These are phyloP conservation scores for Lamprologus sp. DNA, from an alignment of 2,113 vertebrate species.

Conservation along the genomic window DNA sequence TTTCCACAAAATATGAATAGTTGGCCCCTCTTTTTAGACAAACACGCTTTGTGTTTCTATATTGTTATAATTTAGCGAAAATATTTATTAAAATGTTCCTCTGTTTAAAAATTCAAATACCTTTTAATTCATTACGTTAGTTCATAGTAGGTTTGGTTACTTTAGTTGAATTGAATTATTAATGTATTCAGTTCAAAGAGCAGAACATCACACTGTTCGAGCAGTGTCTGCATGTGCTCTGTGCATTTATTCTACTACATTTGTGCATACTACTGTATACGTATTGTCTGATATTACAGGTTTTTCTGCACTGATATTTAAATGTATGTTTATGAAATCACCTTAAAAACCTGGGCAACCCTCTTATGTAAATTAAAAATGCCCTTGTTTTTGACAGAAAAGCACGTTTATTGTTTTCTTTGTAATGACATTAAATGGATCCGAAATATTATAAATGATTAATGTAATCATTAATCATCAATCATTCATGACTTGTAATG, in stretches of 20 bases:
- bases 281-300: background rate
- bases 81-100: background rate
- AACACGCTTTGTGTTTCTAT: background rate
- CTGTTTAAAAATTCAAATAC: background rate
- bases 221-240: background rate
- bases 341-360: background rate
- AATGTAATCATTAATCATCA: background rate
- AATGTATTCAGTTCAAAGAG: background rate
- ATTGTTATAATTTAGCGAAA: background rate
- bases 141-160: background rate
- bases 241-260: background rate
- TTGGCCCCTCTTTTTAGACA: background rate
- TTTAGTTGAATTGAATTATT: background rate
- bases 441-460: background rate
- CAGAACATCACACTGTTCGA: background rate
- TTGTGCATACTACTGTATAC: background rate
- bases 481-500: background rate
- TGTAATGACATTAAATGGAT: background rate
- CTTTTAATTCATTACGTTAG: background rate
- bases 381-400: fast-evolving
- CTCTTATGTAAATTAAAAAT: background rate
- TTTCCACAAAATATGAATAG: background rate
- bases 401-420: background rate
- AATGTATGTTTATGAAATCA: background rate
- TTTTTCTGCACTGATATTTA: background rate